Conservation (phyloP, 2,797 vertebrate genomes). For the Danio jaintianensis region DNA sequence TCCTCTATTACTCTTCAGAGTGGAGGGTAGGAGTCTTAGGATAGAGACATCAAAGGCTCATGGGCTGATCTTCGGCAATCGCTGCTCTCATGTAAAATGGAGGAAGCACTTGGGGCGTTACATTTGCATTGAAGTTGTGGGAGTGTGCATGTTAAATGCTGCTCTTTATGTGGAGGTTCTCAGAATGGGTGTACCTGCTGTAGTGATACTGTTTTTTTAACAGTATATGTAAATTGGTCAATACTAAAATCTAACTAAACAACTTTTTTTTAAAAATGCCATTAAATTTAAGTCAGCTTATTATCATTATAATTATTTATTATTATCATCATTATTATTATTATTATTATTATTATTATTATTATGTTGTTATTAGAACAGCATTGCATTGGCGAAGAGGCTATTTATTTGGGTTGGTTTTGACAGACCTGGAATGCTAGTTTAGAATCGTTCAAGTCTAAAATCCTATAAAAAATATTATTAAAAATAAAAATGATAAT, state of each 20-base stretch:
- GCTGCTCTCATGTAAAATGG: constrained; percentile 27
- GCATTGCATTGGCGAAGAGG: background rate
- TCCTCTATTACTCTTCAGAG: constrained; percentile 50
- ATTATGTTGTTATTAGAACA: too few species aligned
- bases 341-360: too few species aligned
- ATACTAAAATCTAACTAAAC: background rate
- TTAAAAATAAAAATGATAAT: background rate
- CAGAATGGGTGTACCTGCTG: background rate
- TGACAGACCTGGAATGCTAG: background rate
- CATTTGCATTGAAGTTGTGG: constrained; percentile 24
- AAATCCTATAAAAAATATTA: background rate
- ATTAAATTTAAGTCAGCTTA: too few species aligned
- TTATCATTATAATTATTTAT: too few species aligned
- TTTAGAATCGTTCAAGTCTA: background rate
- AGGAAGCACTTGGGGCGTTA: constrained; percentile 22
- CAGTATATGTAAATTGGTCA: background rate
- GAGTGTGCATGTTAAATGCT: constrained; percentile 1
- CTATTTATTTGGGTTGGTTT: background rate
- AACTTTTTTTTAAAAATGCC: background rate
- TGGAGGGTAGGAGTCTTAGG: constrained; percentile 45
- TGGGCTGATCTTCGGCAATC: constrained; percentile 21
- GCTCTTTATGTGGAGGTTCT: background rate
- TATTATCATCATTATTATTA: too few species aligned
- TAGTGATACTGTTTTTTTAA: background rate
- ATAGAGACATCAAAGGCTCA: constrained; percentile 58